Evolutionary conservation across 1,140 invertebrate genomes (phyloP).

Genomic region (Harpegnathos saltator): DNA sequence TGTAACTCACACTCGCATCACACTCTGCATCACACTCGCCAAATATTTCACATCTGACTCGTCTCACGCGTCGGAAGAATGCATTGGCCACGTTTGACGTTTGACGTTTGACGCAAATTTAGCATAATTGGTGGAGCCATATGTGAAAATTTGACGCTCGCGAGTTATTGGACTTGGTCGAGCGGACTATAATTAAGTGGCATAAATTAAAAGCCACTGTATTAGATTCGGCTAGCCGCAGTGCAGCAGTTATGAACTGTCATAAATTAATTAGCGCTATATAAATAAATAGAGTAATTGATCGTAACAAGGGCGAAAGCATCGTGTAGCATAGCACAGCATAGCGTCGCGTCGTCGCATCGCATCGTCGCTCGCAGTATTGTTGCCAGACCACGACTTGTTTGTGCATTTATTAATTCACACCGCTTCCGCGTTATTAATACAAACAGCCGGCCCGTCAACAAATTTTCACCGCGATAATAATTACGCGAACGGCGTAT

Average conservation of each 20-base stretch:
- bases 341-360: not conserved
- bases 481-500: not conserved
- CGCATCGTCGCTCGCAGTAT: not conserved
- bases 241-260: not conserved
- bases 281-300: constrained; percentile 17
- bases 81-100: too few species aligned
- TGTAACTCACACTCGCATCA: too few species aligned
- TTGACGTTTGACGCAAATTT: too few species aligned
- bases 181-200: not conserved
- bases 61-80: too few species aligned
- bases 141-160: not conserved
- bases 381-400: not conserved
- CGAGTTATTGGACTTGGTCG: not conserved
- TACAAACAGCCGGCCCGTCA: not conserved
- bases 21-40: too few species aligned
- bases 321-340: too few species aligned
- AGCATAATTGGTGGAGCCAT: too few species aligned
- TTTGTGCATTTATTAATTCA: constrained; percentile 33
- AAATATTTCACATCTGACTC: too few species aligned
- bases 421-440: not conserved
- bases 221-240: not conserved
- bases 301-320: not conserved
- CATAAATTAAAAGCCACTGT: constrained; percentile 11
- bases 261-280: constrained; percentile 29
- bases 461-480: constrained; percentile 5